Evolutionary conservation across 2,888 invertebrate genomes (phyloP).

Genomic region (Sphinx pinastri): DNA sequence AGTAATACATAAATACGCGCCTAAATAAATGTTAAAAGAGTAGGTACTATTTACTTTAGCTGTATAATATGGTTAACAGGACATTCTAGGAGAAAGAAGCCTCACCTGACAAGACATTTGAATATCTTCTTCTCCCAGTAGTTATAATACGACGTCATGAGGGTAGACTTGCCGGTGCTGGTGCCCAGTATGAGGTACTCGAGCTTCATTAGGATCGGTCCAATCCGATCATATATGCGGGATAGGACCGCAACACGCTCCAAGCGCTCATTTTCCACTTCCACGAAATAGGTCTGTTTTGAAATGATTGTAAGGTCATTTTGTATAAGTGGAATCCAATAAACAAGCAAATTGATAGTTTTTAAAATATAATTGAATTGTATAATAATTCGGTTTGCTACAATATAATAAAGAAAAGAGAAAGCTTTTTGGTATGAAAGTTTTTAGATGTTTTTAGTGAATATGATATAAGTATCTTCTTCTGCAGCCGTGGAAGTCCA

Average conservation of each 20-base stretch:
- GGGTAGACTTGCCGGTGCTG: conserved; percentile 88
- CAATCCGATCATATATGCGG: conserved; percentile 90
- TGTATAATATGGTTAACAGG: neutral
- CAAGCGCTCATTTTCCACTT: conserved; percentile 87
- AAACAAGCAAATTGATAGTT: too few relatives aligned
- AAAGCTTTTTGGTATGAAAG: too few relatives aligned
- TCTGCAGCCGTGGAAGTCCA: too few relatives aligned
- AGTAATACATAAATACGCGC: too few relatives aligned
- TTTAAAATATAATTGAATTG: too few relatives aligned
- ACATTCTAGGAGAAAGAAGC: neutral
- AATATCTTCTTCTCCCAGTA: conserved; percentile 93
- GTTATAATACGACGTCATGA: conserved; percentile 91
- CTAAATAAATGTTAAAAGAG: too few relatives aligned
- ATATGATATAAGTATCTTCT: too few relatives aligned
- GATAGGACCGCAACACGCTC: conserved; percentile 87
- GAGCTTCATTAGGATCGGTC: conserved; percentile 92
- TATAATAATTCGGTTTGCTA: too few relatives aligned
- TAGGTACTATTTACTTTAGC: too few relatives aligned
- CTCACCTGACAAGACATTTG: conserved; percentile 66
- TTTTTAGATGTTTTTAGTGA: too few relatives aligned
- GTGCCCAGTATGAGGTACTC: conserved; percentile 93
- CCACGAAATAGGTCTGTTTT: conserved; percentile 87
- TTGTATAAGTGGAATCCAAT: neutral
- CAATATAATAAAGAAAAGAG: too few relatives aligned
- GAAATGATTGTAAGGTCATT: neutral